Evolutionary conservation across 2,888 invertebrate species (phyloP), one percentile per base, ranked within the genome.

Genomic region (Sepiola atlantica): DNA sequence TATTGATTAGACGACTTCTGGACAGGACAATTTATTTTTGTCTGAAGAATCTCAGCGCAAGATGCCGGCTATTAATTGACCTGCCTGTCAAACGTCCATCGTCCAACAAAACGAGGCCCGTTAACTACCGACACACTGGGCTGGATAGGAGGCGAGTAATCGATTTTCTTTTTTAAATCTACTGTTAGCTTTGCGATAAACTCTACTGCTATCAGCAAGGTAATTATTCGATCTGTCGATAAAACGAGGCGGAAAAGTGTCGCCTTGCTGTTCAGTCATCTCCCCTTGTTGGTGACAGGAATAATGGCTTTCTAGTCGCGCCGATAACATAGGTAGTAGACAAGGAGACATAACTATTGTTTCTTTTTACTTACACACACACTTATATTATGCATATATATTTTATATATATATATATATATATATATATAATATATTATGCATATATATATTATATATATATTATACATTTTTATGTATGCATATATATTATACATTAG

Each of bases 111-210:
- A 77, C 1, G 77, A 77, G n/a, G 77, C n/a, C 77, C n/a, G 77
- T n/a, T n/a, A 16, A 77, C 77, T 32, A 77, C n/a, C 77, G n/a
- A 77, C n/a, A 77, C 45, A 77, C 77, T 77, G 77, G 77, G 16
- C n/a, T n/a, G 77, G 16, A n/a, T 45, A 2, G 21, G n/a, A 77
- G 77, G 4, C n/a, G n/a, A 45, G 8, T 45, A 45, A 77, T 77
- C 77, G 77, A 77, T 77, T n/a, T n/a, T 77, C n/a, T n/a, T 77
- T 77, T 77, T 77, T 77, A n/a, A 77, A 77, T 77, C 77, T n/a
- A n/a, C 77, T 77, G 77, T n/a, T 77, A 77, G 77, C 16, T n/a
- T 14, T n/a, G 77, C 14, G 77, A 77, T 77, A 77, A 77, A 77
- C 18, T 77, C 77, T 18, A 32, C 77, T 16, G 77, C 77, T n/a